Conservation (phyloP, 53 echinoderm and acorn worm species). For the Holothuria leucospilota region DNA sequence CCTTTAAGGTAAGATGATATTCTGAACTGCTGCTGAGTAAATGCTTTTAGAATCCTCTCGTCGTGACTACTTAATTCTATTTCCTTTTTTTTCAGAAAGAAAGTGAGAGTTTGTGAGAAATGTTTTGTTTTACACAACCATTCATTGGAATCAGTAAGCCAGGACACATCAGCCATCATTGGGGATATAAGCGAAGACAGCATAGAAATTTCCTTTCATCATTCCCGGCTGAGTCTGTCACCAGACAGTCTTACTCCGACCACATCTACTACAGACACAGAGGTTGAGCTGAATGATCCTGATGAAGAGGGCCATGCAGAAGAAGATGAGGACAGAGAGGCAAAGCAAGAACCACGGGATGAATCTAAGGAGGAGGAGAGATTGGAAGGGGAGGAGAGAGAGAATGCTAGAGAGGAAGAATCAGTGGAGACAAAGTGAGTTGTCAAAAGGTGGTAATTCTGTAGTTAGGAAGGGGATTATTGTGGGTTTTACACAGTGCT, state of each 20-base stretch:
- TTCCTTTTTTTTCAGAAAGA: conserved; percentile 64
- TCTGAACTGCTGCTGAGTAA: no score
- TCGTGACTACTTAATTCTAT: not conserved
- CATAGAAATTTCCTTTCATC: not conserved
- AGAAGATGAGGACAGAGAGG: not conserved
- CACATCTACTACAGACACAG: not conserved
- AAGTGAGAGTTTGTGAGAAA: conserved; percentile 85
- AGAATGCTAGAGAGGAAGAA: not conserved
- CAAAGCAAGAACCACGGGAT: not conserved
- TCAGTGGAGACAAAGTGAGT: not conserved
- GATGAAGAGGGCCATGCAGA: not conserved
- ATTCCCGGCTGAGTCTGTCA: conserved; percentile 14
- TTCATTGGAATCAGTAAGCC: conserved; percentile 67
- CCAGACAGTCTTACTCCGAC: not conserved
- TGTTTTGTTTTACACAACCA: conserved; percentile 90
- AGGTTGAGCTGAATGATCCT: not conserved
- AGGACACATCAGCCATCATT: conserved; percentile 71
- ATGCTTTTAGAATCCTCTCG: no score
- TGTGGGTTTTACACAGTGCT: no score
- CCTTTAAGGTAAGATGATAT: no score
- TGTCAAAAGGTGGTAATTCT: no score
- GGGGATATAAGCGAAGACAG: not conserved
- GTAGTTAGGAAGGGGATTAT: no score
- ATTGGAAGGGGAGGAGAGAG: not conserved
- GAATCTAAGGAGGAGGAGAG: no score